Conservation (phyloP, 2,113 vertebrate species). For the Lampris incognitus region DNA sequence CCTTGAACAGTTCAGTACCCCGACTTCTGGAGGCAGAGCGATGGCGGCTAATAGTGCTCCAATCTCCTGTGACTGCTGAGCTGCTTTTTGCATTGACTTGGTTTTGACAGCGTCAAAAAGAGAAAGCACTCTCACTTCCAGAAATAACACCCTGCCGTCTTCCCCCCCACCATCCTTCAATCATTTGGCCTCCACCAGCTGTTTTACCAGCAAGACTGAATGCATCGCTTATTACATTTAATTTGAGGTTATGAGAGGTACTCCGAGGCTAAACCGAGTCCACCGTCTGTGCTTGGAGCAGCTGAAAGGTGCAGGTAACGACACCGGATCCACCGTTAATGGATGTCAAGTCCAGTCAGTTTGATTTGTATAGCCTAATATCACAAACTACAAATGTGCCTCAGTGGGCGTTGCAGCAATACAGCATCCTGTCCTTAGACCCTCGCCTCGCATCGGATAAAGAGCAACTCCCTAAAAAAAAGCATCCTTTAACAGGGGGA, state of each 20-base stretch:
- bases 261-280: constrained; percentile 36
- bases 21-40: constrained; percentile 29
- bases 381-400: no score
- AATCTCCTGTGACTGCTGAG: constrained; percentile 4
- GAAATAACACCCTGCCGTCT: not conserved
- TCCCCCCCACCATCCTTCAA: constrained; percentile 1
- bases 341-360: no score
- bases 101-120: not conserved
- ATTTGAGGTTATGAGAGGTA: not conserved
- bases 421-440: no score
- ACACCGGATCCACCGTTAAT: no score
- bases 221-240: constrained; percentile 27
- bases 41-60: constrained; percentile 21
- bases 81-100: constrained; percentile 7
- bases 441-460: no score
- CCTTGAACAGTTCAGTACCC: constrained; percentile 31
- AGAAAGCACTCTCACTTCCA: not conserved
- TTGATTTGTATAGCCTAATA: no score
- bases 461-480: no score
- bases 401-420: no score
- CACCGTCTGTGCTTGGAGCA: not conserved
- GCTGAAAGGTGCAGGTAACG: not conserved
- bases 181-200: constrained; percentile 28
- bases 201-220: not conserved
- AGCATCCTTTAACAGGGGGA: no score